Evolutionary conservation across 2,888 invertebrate species (phyloP), one percentile per base, ranked within the genome.

Genomic region (Molanna angustata): DNA sequence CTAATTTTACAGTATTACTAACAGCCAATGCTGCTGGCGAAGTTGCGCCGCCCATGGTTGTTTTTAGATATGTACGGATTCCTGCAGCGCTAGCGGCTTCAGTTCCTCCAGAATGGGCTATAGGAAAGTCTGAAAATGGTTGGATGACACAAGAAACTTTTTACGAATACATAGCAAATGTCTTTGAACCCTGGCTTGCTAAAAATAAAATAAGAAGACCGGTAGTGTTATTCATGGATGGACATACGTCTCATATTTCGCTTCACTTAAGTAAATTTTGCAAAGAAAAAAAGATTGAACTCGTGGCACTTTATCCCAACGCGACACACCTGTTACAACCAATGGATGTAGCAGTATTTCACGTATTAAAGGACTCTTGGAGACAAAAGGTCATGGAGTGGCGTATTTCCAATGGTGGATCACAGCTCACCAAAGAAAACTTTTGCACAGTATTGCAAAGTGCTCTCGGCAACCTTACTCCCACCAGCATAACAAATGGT

Each of bases 81-180:
- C 40, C 40, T 7, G 17, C 20, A 4, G 39, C 21, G 2, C 21
- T 49, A 13, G 40, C 27, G 2, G 13, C 18, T 6, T 61, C 55
- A 33, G 60, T 68, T 40, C 66, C 67, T 44, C 43, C 58, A 56
- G 62, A 58, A 11, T 73, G 69, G 69, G 64, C 64, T 35, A 49
- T 68, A 21, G 71, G 69, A 27, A 64, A 61, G 51, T 66, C 67
- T 13, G 68, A 70, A 18, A 64, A 52, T 44, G 69, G 69, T 4
- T 71, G 72, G 69, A 72, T 72, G 69, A 70, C 65, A 6, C 58
- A 62, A 1, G 66, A 66, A 57, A 64, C 62, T 2, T 71, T 72
- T 61, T 69, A 59, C 56, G 67, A 72, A 60, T 70, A 65, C 56
- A 62, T 70, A 3, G 62, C 64, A 6, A 68, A 70, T 58, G 58